phyloP scores from a whole-genome alignment of 2,888 invertebrate genomes.

The Mythimna ferrago region DNA sequence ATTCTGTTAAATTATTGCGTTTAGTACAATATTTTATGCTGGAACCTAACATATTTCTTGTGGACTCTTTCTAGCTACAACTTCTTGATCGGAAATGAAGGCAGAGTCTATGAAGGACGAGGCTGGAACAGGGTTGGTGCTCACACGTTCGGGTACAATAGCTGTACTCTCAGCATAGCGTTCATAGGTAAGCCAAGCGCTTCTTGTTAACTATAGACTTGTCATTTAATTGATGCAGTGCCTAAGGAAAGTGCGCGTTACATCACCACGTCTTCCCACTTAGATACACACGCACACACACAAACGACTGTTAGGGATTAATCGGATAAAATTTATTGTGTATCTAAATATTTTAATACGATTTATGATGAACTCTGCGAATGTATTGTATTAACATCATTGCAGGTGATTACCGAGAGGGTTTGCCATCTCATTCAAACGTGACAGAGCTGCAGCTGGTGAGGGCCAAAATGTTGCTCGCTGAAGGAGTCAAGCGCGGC shows the following conservation, averaged over 20 bases:
- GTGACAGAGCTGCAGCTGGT: slow-evolving; percentile 75
- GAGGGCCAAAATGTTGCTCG: slow-evolving; percentile 73
- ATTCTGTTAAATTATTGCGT: too few relatives aligned
- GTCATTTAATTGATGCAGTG: not conserved
- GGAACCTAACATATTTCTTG: not conserved
- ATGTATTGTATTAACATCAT: slow-evolving; percentile 1
- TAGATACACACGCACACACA: too few relatives aligned
- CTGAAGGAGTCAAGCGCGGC: slow-evolving; percentile 75
- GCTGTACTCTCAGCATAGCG: slow-evolving; percentile 80
- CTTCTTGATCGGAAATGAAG: slow-evolving; percentile 92
- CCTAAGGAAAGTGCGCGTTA: too few relatives aligned
- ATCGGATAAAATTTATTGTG: too few relatives aligned
- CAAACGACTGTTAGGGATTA: too few relatives aligned
- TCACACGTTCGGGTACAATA: slow-evolving; percentile 84
- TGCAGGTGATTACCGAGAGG: slow-evolving; percentile 84
- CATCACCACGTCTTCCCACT: not conserved
- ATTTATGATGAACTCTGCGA: too few relatives aligned
- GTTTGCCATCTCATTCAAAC: slow-evolving; percentile 65
- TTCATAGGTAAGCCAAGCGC: slow-evolving; percentile 77
- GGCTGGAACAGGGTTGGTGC: slow-evolving; percentile 91
- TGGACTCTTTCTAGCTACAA: slow-evolving; percentile 82
- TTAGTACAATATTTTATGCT: not conserved
- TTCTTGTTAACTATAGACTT: not conserved
- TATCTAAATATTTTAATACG: too few relatives aligned
- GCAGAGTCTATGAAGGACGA: slow-evolving; percentile 91